Evolutionary conservation across 2,797 vertebrate species (phyloP), one percentile per base, ranked within the genome.

Genomic region (Pseudotriccus pelzelni): DNA sequence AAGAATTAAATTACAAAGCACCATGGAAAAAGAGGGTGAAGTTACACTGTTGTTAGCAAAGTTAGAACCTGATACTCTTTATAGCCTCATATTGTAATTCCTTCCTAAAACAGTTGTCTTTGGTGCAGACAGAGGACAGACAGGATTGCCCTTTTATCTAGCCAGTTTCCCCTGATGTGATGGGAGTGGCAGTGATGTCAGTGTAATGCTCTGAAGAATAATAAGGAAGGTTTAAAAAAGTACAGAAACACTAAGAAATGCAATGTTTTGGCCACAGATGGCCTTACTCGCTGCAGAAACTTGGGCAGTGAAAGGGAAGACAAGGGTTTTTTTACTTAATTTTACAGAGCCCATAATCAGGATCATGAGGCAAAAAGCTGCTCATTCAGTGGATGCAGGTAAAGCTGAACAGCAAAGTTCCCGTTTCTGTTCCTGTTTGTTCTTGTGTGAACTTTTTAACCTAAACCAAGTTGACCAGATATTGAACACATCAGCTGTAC

Each of bases 21-120:
- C 22, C 27, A n/a, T 39, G 32, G 34, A n/a, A 90, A 94, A 91
- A 70, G 20, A n/a, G 87, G 94, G 34, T 82, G 74, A 88, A 92
- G 27, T 88, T 86, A 86, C 59, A 63, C 6, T 73, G 76, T 32
- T 91, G 9, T 60, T 93, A 81, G 44, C 28, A 73, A 90, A 95
- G 68, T 77, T 90, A 85, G 32, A 96, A 94, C 47, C 27, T 43
- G 62, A 93, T 81, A 87, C n/a, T 59, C 39, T 91, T 90, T 70
- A 78, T 69, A 89, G 44, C 12, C 9, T 89, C 28, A 37, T 68
- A 60, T 34, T 88, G 27, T 47, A 82, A 93, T 79, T 95, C 46
- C 39, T 90, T 36, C 39, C 13, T 30, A 58, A 75, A 92, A 72
- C 30, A 64, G 27, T 24, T 87, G 24, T 46, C 36, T 91, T 92